Evolutionary conservation across 1,140 invertebrate species (phyloP), one percentile per base, ranked within the genome.

Genomic region (Himalopsyche phryganea): DNA sequence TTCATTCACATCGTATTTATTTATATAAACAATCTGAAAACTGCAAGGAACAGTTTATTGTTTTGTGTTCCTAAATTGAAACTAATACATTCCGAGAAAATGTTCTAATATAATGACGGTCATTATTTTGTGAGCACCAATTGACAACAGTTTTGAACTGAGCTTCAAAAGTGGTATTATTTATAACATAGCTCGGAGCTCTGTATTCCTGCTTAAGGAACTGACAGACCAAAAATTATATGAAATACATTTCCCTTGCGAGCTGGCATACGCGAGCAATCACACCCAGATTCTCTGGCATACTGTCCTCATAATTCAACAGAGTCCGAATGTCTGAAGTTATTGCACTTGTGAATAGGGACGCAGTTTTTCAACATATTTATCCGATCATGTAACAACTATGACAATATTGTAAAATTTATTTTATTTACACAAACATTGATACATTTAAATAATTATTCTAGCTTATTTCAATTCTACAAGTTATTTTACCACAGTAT

Each of bases 181-280:
- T 58, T 58, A 58, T 47, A n/a, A 20, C 41, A 32, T 62, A 50
- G 60, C 55, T 62, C 7, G 41, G 33, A 55, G 55, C 61, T 17
- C 35, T 51, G 42, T 58, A 33, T 55, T 42, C 50, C 40, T 17
- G 23, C 44, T 28, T 38, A 36, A 44, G 45, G 50, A 50, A 46
- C 47, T 57, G 54, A 57, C 54, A 50, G 47, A 44, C 54, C 47
- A 44, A 56, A 58, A 63, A 63, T 63, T 50, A 58, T 57, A 63
- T 53, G 61, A 63, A 51, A 55, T 63, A 58, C 56, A 17, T 55
- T 58, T 48, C 47, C 44, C 14, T 33, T 13, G 49, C 50, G 54
- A 54, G 47, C 55, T 35, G 50, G 53, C 19, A 13, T 11, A 19
- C 18, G 36, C 19, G 19, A 45, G 60, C 54, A 59, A 59, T 59